Percentiles rank a stretch among this genome's conserved stretches.
Conservation (phyloP, 1,140 invertebrate species). For the Papilio helenus region DNA sequence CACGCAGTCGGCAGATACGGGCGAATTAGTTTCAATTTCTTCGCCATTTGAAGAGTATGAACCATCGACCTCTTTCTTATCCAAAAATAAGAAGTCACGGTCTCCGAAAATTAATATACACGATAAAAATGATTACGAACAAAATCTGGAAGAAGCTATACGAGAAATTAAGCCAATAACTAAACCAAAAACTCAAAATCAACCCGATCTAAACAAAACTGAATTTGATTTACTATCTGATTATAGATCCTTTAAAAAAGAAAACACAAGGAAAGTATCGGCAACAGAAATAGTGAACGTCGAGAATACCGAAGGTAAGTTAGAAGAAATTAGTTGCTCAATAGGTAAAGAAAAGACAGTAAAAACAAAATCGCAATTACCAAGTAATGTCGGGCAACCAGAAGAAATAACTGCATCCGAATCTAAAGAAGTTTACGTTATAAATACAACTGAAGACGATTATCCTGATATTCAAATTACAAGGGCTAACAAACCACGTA, state of each 20-base stretch:
- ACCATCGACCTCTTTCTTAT: constrained; percentile 51
- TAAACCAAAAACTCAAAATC: constrained; percentile 35
- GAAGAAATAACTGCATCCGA: constrained; percentile 55
- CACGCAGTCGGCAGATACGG: constrained; percentile 60
- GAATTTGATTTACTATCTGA: constrained; percentile 31
- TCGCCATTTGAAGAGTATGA: constrained; percentile 68
- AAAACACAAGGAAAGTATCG: constrained; percentile 1
- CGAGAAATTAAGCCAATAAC: constrained; percentile 41
- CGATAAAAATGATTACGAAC: constrained; percentile 56
- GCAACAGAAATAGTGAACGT: constrained; percentile 15
- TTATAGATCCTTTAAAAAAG: constrained; percentile 15
- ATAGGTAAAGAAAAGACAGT: constrained; percentile 60
- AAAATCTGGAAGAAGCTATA: constrained; percentile 39
- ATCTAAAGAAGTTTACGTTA: constrained; percentile 75
- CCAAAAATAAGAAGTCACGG: constrained; percentile 63
- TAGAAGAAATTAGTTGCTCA: constrained; percentile 34
- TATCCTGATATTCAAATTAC: constrained; percentile 79
- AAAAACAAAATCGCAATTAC: constrained; percentile 68
- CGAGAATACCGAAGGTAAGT: background rate
- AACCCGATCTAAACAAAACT: background rate
- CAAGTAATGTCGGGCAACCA: constrained; percentile 57
- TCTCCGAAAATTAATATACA: constrained; percentile 64
- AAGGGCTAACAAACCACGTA: constrained; percentile 63
- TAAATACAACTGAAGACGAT: constrained; percentile 71
- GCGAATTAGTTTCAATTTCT: constrained; percentile 73